phyloP scores from a whole-genome alignment of 2,888 invertebrate species.

The Euphydryas editha region DNA sequence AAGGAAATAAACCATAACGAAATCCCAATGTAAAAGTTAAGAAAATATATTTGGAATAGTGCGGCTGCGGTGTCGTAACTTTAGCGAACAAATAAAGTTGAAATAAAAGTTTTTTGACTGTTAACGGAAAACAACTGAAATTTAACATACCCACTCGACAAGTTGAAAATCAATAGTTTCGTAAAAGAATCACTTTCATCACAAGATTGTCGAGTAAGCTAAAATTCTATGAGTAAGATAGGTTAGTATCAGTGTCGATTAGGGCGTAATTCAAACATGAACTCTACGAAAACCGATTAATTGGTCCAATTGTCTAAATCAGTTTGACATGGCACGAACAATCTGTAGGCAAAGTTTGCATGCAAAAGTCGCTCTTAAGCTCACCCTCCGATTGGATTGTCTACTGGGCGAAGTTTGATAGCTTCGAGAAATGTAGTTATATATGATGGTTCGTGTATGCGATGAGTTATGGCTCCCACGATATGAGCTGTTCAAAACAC shows the following conservation, averaged over 20 bases:
- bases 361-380: constrained; percentile 73
- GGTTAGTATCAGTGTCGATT: constrained; percentile 13
- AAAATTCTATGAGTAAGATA: constrained; percentile 17
- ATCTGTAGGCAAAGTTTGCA: constrained; percentile 74
- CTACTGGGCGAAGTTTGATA: constrained; percentile 72
- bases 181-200: not conserved
- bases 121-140: constrained; percentile 8
- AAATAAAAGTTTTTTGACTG: constrained; percentile 11
- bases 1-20: constrained; percentile 15
- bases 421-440: constrained; percentile 69
- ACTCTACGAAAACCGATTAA: constrained; percentile 67
- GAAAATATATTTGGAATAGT: constrained; percentile 22
- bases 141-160: constrained; percentile 4
- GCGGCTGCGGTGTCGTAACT: constrained; percentile 14
- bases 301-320: constrained; percentile 74
- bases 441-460: constrained; percentile 67
- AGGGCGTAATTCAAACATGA: constrained; percentile 52
- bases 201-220: not conserved
- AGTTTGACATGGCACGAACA: constrained; percentile 73
- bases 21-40: constrained; percentile 11
- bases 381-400: constrained; percentile 71
- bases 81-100: constrained; percentile 13
- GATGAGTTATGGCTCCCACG: constrained; percentile 52
- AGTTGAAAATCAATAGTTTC: constrained; percentile 4
- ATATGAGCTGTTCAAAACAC: constrained; percentile 54